Base-by-base conservation (phyloP, 2,888 invertebrate species). In the Eupithecia pulchellata region DNA sequence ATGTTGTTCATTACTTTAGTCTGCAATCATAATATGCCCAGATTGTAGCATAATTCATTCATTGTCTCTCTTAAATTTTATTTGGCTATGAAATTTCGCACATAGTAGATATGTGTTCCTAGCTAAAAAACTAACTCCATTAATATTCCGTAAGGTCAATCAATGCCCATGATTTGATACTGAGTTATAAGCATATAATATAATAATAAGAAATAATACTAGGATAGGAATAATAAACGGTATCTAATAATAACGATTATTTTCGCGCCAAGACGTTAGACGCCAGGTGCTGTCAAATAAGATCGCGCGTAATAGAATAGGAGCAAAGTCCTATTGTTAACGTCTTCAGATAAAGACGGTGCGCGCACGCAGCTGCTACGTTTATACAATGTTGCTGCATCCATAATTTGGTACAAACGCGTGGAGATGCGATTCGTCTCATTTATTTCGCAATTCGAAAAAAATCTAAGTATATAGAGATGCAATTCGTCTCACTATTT, bases 231-330 rank as follows among this genome's bases (percentile, higher is more conserved):
- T 39, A 39, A 17, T 39, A 17, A 17, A 17, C 4, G 3, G 17
- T 17, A 14, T 14, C 36, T 17, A 29, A 60, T 60, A 60, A 60
- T 60, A 20, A 58, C n/a, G 8, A 30, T 30, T 14, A 25, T 65
- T 27, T 64, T 36, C 20, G 11, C 55, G 20, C 36, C 65, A 65
- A 55, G 4, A 4, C 65, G 32, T 32, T 20, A 42, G 36, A 29
- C 65, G 57, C 65, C 65, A 66, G 65, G 65, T 66, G 65, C 4
- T 20, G 20, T 30, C n/a, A 13, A 13, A 17, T 32, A 32, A 32
- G 60, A 61, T 61, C 17, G 34, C 32, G 32, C 32, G 20, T 34
- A 36, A 60, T n/a, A 36, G 61, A 61, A 61, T 34, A 60, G 60
- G 32, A 30, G 34, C 34, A 34, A 32, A 34, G 5, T 34, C 34